A percentile compares a stretch with the other conserved stretches of the same genome.
Evolutionary conservation across 2,113 vertebrate genomes (phyloP).

Genomic region (Amphiprion percula): DNA sequence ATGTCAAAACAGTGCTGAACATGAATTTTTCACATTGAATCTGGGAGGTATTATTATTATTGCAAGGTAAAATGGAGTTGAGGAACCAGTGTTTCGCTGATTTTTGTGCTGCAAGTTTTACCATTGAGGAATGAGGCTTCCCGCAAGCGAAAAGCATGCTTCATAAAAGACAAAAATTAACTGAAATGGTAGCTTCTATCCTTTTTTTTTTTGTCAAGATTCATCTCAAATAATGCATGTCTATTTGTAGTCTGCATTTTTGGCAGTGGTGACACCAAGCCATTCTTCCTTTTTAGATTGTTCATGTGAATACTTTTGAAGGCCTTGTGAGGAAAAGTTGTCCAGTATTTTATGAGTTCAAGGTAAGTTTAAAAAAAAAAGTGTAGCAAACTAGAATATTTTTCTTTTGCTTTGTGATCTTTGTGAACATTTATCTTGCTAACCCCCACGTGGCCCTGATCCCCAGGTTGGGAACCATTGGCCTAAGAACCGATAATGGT

Average conservation of each 20-base stretch:
- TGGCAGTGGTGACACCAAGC: not conserved
- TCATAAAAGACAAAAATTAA: not conserved
- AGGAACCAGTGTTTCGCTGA: not conserved
- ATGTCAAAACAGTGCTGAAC: not conserved
- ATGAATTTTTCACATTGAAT: slow-evolving; percentile 4
- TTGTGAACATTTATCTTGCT: not conserved
- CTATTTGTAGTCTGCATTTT: not conserved
- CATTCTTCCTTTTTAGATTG: not conserved
- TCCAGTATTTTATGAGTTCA: not conserved
- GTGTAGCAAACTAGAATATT: too few species aligned
- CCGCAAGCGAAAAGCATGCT: not conserved
- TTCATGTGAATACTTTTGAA: not conserved
- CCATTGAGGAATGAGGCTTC: not conserved
- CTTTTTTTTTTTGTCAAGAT: not conserved
- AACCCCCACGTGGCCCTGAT: too few species aligned
- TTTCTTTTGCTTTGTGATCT: not conserved
- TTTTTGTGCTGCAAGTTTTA: not conserved
- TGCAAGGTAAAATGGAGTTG: not conserved
- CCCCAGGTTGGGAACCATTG: not conserved
- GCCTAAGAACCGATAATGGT: not conserved
- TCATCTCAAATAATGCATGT: not conserved
- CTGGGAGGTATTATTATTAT: not conserved
- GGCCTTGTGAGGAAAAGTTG: not conserved
- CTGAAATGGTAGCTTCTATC: not conserved
- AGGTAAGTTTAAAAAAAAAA: too few species aligned